These are phyloP conservation scores for Tympanoctomys barrerae DNA, from an alignment of 2,797 vertebrate species.

Conservation along the genomic window DNA sequence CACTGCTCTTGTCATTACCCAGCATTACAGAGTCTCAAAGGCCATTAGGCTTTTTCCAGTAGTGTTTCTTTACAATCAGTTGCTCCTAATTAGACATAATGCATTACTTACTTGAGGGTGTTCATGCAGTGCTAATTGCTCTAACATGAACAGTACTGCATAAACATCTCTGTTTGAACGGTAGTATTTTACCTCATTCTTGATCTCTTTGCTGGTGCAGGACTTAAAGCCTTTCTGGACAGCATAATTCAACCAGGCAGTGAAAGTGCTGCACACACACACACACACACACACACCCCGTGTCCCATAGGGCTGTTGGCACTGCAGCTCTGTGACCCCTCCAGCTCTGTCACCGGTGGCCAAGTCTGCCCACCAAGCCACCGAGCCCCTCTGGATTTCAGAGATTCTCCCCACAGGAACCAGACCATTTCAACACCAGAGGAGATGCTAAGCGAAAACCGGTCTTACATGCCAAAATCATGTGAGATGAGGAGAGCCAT, in stretches of 20 bases:
- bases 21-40: accelerated
- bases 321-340: background rate
- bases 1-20: background rate
- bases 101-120: accelerated
- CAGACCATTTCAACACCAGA: background rate
- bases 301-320: background rate
- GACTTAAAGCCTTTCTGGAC: background rate
- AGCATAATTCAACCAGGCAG: background rate
- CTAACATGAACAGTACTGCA: background rate
- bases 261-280: background rate
- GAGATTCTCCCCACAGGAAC: background rate
- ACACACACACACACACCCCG: too few relatives aligned
- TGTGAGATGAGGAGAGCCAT: background rate
- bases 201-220: accelerated
- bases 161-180: accelerated
- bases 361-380: background rate
- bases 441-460: background rate
- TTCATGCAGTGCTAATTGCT: accelerated
- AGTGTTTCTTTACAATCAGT: background rate
- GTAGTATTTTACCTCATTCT: background rate
- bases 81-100: too few relatives aligned
- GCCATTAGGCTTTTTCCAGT: accelerated
- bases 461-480: background rate
- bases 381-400: background rate
- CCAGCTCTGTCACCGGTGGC: accelerated